Evolutionary conservation across 1,140 invertebrate species (phyloP).

Genomic region (Macrostomum lignano): DNA sequence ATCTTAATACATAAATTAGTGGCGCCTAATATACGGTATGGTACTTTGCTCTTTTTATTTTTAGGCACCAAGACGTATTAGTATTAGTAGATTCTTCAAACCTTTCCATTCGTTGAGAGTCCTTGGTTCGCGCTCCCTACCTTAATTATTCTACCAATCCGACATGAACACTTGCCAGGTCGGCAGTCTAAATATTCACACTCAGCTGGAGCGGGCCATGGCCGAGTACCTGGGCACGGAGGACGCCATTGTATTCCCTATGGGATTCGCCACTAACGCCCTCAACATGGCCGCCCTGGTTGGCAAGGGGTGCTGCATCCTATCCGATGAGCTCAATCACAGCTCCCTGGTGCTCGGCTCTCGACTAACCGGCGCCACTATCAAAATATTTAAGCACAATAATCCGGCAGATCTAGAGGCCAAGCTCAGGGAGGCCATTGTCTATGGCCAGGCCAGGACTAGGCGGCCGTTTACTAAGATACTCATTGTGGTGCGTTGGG

Average conservation of each 20-base stretch:
- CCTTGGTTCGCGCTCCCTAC: no score
- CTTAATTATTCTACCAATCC: no score
- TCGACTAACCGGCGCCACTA: conserved; percentile 52
- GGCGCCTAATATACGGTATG: no score
- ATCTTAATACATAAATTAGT: no score
- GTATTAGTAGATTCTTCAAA: no score
- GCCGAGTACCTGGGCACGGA: conserved; percentile 71
- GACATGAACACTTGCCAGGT: no score
- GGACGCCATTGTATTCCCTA: conserved; percentile 70
- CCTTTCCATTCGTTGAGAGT: no score
- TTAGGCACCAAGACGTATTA: no score
- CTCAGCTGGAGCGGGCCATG: conserved; percentile 49
- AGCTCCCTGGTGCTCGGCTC: conserved; percentile 75
- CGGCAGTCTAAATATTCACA: conserved; percentile 44
- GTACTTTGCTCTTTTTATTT: no score
- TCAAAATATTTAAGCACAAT: conserved; percentile 58
- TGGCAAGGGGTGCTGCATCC: conserved; percentile 43
- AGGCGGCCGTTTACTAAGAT: conserved; percentile 65
- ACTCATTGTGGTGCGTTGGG: conserved; percentile 64
- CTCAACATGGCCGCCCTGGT: conserved; percentile 62
- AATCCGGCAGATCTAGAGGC: conserved; percentile 58
- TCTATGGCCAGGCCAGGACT: conserved; percentile 46
- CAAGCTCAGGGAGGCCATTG: conserved; percentile 43
- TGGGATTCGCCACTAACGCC: conserved; percentile 93
- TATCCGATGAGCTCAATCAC: conserved; percentile 87